Conservation (phyloP, 2,888 invertebrate species). For the Silvanus unidentatus region DNA sequence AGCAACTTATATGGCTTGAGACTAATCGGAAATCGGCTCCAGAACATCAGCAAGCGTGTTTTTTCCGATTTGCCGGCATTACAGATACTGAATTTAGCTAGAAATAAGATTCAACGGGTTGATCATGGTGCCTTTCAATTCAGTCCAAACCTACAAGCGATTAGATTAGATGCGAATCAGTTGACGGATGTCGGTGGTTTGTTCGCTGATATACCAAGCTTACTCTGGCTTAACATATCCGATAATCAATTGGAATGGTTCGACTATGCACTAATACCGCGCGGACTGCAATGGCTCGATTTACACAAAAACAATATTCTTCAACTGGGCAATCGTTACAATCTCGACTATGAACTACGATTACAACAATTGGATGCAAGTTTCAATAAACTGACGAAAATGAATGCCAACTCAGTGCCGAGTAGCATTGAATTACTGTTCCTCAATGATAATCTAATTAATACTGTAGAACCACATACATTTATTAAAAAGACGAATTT, state of each 20-base stretch:
- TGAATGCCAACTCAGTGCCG: constrained; percentile 71
- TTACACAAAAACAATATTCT: constrained; percentile 80
- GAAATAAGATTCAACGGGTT: constrained; percentile 73
- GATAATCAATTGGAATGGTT: constrained; percentile 86
- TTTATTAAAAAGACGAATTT: constrained; percentile 85
- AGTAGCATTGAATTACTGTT: constrained; percentile 80
- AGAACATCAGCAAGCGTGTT: constrained; percentile 72
- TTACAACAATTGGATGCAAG: constrained; percentile 85
- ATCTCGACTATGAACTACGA: constrained; percentile 63
- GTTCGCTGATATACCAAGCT: constrained; percentile 74
- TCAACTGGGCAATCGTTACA: constrained; percentile 71
- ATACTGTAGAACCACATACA: constrained; percentile 79
- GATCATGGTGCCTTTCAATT: constrained; percentile 77
- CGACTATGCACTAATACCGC: constrained; percentile 79
- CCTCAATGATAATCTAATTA: constrained; percentile 83
- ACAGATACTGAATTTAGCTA: constrained; percentile 81
- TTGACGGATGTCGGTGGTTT: constrained; percentile 76
- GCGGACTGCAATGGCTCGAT: constrained; percentile 81
- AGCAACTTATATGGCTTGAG: constrained; percentile 81
- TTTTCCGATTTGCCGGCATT: constrained; percentile 74
- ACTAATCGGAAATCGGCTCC: constrained; percentile 81
- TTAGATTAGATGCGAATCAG: constrained; percentile 80
- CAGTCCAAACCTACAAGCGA: constrained; percentile 74
- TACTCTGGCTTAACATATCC: constrained; percentile 86
- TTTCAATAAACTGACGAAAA: constrained; percentile 77